Conservation (phyloP, 2,113 vertebrate species). For the Pipra filicauda region DNA sequence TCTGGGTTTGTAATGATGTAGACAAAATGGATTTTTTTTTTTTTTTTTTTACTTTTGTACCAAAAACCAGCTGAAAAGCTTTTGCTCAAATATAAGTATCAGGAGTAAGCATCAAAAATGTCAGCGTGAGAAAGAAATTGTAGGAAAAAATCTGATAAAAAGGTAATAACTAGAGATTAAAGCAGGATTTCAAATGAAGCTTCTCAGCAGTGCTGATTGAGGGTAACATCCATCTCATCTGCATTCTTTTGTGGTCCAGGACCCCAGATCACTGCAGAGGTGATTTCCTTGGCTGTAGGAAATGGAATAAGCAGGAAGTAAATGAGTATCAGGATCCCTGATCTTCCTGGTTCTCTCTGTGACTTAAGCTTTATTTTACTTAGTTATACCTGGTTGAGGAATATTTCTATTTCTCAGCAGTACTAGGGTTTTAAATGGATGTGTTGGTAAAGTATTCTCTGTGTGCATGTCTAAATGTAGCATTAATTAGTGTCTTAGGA, state of each 20-base stretch:
- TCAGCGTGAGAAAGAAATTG: background rate
- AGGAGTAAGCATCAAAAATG: background rate
- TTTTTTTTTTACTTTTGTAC: background rate
- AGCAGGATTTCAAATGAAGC: background rate
- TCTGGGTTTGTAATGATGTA: background rate
- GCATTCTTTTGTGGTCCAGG: background rate
- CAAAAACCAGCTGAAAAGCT: background rate
- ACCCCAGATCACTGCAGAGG: background rate
- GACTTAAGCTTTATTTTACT: background rate
- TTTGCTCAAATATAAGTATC: background rate
- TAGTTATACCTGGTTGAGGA: background rate
- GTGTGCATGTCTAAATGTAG: background rate
- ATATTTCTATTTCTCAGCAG: background rate
- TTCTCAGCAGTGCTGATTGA: background rate
- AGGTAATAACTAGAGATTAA: background rate
- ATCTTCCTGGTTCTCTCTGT: background rate
- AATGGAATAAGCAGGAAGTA: background rate
- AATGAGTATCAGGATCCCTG: background rate
- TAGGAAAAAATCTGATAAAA: background rate
- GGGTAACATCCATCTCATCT: background rate
- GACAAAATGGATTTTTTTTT: background rate
- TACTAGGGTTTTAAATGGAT: background rate
- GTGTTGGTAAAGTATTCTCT: background rate
- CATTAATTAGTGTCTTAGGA: background rate
- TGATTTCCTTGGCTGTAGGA: background rate